A percentile compares a stretch with the other conserved stretches of the same genome.
Evolutionary conservation across 2,113 vertebrate species (phyloP).

Genomic region (Merops nubicus): DNA sequence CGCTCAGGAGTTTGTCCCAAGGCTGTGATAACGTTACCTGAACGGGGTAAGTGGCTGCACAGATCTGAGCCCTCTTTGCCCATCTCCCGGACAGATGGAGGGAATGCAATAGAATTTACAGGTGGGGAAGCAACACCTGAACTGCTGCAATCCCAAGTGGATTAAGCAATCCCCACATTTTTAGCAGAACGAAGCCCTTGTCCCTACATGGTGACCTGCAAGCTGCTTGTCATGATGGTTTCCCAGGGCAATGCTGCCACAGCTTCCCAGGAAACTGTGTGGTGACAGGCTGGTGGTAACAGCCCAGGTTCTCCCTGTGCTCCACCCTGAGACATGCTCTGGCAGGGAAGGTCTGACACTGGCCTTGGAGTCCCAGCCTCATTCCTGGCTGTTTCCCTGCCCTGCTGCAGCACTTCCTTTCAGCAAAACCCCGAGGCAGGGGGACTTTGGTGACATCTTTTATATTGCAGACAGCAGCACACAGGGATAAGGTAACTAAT

Average conservation of each 20-base stretch:
- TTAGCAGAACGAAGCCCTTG: background rate
- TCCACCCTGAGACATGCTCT: background rate
- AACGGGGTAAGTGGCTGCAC: accelerated
- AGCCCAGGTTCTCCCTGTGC: background rate
- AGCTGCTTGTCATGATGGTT: background rate
- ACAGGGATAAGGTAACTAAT: background rate
- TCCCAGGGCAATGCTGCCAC: background rate
- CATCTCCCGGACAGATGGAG: background rate
- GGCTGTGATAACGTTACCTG: background rate
- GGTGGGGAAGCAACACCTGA: background rate
- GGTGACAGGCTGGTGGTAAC: background rate
- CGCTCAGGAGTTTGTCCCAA: background rate
- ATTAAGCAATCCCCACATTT: background rate
- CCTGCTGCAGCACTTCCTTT: background rate
- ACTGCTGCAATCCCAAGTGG: background rate
- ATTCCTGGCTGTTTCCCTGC: background rate
- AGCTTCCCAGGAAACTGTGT: background rate
- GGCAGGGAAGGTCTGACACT: background rate
- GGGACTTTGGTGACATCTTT: background rate
- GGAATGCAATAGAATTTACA: background rate
- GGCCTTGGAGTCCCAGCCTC: background rate
- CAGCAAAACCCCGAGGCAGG: background rate
- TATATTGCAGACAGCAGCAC: background rate
- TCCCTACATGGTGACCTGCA: background rate
- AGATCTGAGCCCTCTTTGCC: background rate